phyloP scores from a whole-genome alignment of 2,888 invertebrate genomes.

The Theretra japonica region DNA sequence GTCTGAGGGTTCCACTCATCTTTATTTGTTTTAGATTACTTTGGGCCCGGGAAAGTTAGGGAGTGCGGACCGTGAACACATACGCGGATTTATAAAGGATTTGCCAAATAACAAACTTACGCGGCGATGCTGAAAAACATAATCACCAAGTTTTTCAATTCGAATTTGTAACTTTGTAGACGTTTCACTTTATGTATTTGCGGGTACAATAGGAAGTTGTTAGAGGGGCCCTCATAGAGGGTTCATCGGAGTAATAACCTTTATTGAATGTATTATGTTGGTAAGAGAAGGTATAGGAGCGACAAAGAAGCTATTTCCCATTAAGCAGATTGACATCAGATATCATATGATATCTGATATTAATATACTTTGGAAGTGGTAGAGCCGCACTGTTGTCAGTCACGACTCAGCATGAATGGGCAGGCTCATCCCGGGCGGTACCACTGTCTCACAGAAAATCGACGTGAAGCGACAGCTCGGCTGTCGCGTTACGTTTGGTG shows the following conservation, averaged over 20 bases:
- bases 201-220: slow-evolving; percentile 37
- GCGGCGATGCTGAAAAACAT: slow-evolving; percentile 59
- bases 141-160: slow-evolving; percentile 74
- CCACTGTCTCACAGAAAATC: no score
- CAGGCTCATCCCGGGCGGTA: no score
- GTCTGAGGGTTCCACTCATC: slow-evolving; percentile 74
- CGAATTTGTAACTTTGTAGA: slow-evolving; percentile 55
- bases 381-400: no score
- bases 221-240: slow-evolving; percentile 28
- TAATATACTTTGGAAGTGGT: no score
- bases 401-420: no score
- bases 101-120: slow-evolving; percentile 48
- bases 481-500: no score
- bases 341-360: no score
- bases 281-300: no score
- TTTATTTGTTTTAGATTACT: slow-evolving; percentile 83
- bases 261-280: background rate
- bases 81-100: slow-evolving; percentile 69
- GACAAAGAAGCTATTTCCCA: no score
- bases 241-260: slow-evolving; percentile 1
- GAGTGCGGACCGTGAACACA: slow-evolving; percentile 62
- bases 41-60: slow-evolving; percentile 71
- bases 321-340: no score
- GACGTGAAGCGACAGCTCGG: no score
- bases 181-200: slow-evolving; percentile 39